Base-by-base conservation (phyloP, 2,113 vertebrate genomes). In the Heterocephalus glaber region DNA sequence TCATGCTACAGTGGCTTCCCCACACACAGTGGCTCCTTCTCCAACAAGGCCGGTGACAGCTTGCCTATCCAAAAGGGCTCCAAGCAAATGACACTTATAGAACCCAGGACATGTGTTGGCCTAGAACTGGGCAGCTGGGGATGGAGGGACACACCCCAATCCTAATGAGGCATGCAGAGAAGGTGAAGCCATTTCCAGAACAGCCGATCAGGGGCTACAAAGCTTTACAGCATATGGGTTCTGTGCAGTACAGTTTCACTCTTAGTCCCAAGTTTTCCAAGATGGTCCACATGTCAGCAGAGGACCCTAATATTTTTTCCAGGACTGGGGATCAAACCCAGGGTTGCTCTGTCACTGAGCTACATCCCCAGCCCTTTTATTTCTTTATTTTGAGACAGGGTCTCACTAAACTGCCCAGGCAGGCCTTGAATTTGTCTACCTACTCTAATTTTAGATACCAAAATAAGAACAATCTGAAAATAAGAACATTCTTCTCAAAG, bases 401-500 rank as follows among this genome's bases (percentile, higher is more conserved):
- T 77, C 44, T 77, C 28, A 74, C 49, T 20, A 35, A 79, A 9
- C 19, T 35, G 17, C 30, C 49, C 33, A 54, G 16, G 33, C 35
- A 54, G 4, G 49, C 35, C 47, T 79, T 54, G 47, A 79, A 79
- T 11, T 54, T 79, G 49, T 30, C 16, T 22, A 9, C 16, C 28
- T 79, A 30, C 30, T 79, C 47, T 79, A 14, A 54, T 80, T 86
- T 92, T n/a, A 85, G 26, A 26, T 52, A 7, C 56, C 30, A 86
- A 54, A 86, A 38, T 38, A 84, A 74, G 80, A 65, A 90, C 22
- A 68, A 56, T n/a, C 30, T 5, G 54, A 30, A 83, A 70, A 60
- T 12, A 83, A 82, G 77, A 89, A 65, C 58, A 74, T 41, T 66
- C 72, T 86, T 49, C 44, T 38, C 28, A 58, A 66, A 96, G 49